Evolutionary conservation across 2,888 invertebrate genomes (phyloP).

Genomic region (Syrphus vitripennis): DNA sequence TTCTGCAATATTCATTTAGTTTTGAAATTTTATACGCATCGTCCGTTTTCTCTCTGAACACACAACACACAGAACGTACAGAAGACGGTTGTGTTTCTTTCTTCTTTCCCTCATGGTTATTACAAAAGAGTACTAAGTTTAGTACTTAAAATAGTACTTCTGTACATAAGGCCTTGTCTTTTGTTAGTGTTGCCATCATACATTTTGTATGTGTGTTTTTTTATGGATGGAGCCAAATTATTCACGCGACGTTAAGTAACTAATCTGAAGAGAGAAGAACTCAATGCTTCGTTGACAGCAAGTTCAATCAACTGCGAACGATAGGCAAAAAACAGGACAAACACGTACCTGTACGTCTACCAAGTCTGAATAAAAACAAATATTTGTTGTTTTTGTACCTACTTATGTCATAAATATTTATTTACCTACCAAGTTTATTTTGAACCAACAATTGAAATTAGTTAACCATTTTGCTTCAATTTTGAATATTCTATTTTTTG

Average conservation of each 20-base stretch:
- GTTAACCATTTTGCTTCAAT: constrained; percentile 61
- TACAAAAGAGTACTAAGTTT: not conserved
- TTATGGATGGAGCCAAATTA: constrained; percentile 41
- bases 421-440: not conserved
- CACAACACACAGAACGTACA: constrained; percentile 5
- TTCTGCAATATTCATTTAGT: constrained; percentile 66
- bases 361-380: not conserved
- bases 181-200: not conserved
- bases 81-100: constrained; percentile 72
- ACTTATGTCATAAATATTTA: not conserved
- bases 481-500: constrained; percentile 25
- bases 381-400: not conserved
- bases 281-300: constrained; percentile 53
- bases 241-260: constrained; percentile 64
- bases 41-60: constrained; percentile 56
- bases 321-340: constrained; percentile 11
- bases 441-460: not conserved
- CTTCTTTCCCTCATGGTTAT: constrained; percentile 1
- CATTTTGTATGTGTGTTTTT: constrained; percentile 23
- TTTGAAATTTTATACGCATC: constrained; percentile 68
- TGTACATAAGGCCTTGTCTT: not conserved
- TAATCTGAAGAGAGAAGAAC: constrained; percentile 51
- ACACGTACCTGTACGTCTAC: not conserved
- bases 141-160: constrained; percentile 42
- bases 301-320: constrained; percentile 60